Evolutionary conservation across 2,888 invertebrate genomes (phyloP), one percentile per base, ranked within the genome.

Genomic region (Rhorus exstirpatorius): DNA sequence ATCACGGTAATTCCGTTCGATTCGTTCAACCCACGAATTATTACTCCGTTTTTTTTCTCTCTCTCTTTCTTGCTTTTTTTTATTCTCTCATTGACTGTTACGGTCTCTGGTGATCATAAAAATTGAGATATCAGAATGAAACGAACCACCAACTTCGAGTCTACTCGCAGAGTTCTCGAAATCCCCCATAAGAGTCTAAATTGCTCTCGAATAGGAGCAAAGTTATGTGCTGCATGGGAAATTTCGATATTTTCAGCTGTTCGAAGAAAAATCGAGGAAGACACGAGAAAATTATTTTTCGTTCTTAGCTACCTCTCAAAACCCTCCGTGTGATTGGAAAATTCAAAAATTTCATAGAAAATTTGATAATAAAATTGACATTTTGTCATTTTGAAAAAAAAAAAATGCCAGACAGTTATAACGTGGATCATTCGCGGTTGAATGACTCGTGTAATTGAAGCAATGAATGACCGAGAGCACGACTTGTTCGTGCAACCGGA

Each of bases 401-500:
- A n/a, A 24, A 61, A 41, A 61, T 14, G 14, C 17, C 4, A 21
- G 24, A 55, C 14, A 17, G 38, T 38, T 41, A 44, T 67, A 55
- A 41, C 26, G 44, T 3, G 21, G 26, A 76, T 61, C 19, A 76
- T 76, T 77, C 51, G 61, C 70, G 76, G 71, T 75, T 75, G 76
- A 81, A 71, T 58, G 68, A 81, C 55, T 63, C 24, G 35, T 46
- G 75, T 19, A 53, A 67, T 38, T 31, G 63, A 53, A 68, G 38
- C 63, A 67, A 80, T 75, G 70, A 75, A 75, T 63, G 70, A 58
- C 46, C 24, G 65, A 46, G 63, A 71, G 58, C 70, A 65, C 60
- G 58, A 76, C 61, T 58, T 41, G 44, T 14, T 77, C 71, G 67
- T 19, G 81, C 70, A 72, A 77, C 76, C 81, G 71, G 58, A 77